phyloP scores from a whole-genome alignment of 2,888 invertebrate genomes.

The Lymantria dispar region DNA sequence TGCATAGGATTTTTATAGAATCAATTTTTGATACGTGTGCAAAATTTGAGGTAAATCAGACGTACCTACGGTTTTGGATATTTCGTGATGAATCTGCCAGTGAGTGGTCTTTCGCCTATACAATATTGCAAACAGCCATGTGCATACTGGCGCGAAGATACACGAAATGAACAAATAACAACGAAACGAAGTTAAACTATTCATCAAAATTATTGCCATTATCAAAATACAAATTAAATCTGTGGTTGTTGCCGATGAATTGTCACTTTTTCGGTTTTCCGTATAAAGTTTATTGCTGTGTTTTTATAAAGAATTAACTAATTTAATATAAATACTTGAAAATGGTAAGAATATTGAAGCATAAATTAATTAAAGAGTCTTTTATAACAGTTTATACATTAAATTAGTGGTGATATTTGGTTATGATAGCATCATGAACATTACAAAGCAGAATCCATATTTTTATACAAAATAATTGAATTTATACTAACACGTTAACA shows the following conservation, averaged over 20 bases:
- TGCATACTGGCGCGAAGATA: too few species aligned
- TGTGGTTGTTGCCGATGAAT: slow-evolving; percentile 56
- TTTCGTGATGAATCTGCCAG: too few species aligned
- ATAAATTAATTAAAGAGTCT: neutral
- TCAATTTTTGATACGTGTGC: too few species aligned
- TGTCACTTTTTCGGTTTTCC: slow-evolving; percentile 64
- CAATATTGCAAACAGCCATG: too few species aligned
- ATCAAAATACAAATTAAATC: slow-evolving; percentile 8
- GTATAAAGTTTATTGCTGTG: slow-evolving; percentile 28
- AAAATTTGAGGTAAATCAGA: too few species aligned
- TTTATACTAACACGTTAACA: neutral
- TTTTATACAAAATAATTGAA: slow-evolving; percentile 4
- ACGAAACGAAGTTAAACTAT: too few species aligned
- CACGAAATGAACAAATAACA: too few species aligned
- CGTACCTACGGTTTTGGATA: too few species aligned
- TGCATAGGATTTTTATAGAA: too few species aligned
- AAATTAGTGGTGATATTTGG: slow-evolving; percentile 19
- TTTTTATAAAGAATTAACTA: slow-evolving; percentile 29
- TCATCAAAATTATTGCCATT: neutral
- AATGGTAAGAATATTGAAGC: slow-evolving; percentile 49
- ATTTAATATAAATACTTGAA: slow-evolving; percentile 30
- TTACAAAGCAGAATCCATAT: slow-evolving; percentile 51
- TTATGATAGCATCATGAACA: slow-evolving; percentile 52
- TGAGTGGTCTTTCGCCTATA: too few species aligned
- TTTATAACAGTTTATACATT: neutral